phyloP scores from a whole-genome alignment of 2,797 vertebrate genomes.

The Phylloscopus collybita region DNA sequence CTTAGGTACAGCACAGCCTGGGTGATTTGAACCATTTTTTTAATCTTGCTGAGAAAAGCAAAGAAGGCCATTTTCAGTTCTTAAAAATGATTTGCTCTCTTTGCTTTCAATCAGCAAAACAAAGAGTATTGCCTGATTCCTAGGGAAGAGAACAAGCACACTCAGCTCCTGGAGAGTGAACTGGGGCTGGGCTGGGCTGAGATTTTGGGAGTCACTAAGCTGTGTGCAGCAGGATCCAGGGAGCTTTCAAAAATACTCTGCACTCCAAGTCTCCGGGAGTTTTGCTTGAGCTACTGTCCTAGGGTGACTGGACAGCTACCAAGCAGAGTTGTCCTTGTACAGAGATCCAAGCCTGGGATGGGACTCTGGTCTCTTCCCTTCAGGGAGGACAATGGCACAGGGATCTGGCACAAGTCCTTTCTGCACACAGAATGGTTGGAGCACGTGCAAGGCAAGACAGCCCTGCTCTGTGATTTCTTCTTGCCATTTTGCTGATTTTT shows the following conservation, averaged over 20 bases:
- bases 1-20: background rate
- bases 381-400: background rate
- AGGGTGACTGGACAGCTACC: background rate
- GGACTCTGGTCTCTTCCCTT: background rate
- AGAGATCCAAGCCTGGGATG: background rate
- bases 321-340: background rate
- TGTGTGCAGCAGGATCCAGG: background rate
- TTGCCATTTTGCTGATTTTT: background rate
- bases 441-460: background rate
- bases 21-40: background rate
- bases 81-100: background rate
- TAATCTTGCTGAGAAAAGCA: constrained; percentile 9
- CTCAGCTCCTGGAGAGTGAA: background rate
- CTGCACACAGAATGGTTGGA: fast-evolving
- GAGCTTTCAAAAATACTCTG: background rate
- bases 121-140: background rate
- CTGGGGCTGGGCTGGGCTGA: background rate
- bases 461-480: fast-evolving
- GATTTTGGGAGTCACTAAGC: background rate
- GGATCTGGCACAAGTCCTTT: background rate
- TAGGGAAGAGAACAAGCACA: background rate
- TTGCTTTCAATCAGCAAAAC: constrained; percentile 12
- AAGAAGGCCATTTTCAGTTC: background rate
- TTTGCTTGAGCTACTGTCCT: background rate
- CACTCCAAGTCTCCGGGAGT: background rate